Conservation (phyloP, 2,113 vertebrate genomes). For the Laticauda colubrina region DNA sequence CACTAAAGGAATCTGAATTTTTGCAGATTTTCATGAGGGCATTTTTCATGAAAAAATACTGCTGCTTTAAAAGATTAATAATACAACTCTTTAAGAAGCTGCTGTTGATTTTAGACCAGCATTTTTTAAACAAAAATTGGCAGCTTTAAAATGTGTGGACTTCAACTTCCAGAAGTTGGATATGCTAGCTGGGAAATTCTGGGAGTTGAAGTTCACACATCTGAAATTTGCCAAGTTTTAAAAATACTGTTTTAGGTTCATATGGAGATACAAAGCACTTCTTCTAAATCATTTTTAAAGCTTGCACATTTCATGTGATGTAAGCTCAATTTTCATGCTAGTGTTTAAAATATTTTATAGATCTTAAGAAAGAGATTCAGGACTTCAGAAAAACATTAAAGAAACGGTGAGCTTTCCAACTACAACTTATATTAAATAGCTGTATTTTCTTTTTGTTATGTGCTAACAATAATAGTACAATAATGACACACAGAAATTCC, state of each 20-base stretch:
- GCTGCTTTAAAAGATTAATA: neutral
- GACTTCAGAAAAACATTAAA: constrained; percentile 77
- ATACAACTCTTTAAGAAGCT: neutral
- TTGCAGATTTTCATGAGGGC: neutral
- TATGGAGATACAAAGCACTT: neutral
- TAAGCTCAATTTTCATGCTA: constrained; percentile 3
- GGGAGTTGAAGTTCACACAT: neutral
- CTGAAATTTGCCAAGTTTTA: neutral
- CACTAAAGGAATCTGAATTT: neutral
- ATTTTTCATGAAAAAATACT: neutral
- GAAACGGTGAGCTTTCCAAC: constrained; percentile 72
- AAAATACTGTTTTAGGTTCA: neutral
- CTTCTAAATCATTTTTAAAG: neutral
- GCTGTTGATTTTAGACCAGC: neutral
- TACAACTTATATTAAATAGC: constrained; percentile 1
- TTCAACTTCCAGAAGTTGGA: neutral
- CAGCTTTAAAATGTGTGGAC: neutral
- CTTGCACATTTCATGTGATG: neutral
- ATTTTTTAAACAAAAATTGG: neutral
- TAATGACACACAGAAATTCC: neutral
- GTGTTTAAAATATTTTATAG: constrained; percentile 41
- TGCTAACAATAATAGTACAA: neutral
- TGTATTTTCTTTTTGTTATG: neutral
- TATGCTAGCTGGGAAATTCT: neutral
- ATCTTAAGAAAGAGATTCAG: constrained; percentile 69